Conservation (phyloP, 1,140 invertebrate genomes). For the Caerostris extrusa region DNA sequence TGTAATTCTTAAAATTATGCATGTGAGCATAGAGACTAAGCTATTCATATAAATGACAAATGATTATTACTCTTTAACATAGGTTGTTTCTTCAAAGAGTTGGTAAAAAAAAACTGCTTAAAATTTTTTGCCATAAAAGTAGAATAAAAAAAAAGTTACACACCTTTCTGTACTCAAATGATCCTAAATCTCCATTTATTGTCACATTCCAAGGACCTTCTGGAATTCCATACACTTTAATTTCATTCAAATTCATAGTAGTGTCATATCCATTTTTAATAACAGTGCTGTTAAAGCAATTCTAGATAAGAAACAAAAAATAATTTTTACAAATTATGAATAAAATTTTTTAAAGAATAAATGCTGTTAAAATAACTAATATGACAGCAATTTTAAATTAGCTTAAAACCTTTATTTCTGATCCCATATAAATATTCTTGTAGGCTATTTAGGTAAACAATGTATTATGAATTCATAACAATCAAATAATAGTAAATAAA, state of each 20-base stretch:
- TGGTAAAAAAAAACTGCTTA: too few relatives aligned
- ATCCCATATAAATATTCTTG: too few relatives aligned
- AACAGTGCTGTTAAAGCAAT: neutral
- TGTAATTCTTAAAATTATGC: too few relatives aligned
- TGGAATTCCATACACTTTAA: constrained; percentile 45
- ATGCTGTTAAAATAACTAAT: neutral
- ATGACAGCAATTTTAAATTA: neutral
- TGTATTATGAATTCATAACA: too few relatives aligned
- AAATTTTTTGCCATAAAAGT: too few relatives aligned
- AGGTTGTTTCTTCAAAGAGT: too few relatives aligned
- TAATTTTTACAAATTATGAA: neutral
- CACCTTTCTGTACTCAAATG: neutral
- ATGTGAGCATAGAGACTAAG: too few relatives aligned
- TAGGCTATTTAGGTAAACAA: too few relatives aligned
- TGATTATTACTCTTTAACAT: too few relatives aligned
- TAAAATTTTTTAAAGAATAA: neutral
- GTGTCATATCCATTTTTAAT: constrained; percentile 1
- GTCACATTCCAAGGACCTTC: neutral
- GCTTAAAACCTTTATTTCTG: neutral
- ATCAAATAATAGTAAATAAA: too few relatives aligned
- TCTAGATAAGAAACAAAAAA: constrained; percentile 22
- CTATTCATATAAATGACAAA: too few relatives aligned
- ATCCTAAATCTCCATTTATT: neutral
- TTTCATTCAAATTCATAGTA: constrained; percentile 45
- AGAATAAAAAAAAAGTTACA: neutral